Percentiles rank a stretch among this genome's conserved stretches.
Evolutionary conservation across 1,140 invertebrate species (phyloP).

Genomic region (Colletes latitarsis): DNA sequence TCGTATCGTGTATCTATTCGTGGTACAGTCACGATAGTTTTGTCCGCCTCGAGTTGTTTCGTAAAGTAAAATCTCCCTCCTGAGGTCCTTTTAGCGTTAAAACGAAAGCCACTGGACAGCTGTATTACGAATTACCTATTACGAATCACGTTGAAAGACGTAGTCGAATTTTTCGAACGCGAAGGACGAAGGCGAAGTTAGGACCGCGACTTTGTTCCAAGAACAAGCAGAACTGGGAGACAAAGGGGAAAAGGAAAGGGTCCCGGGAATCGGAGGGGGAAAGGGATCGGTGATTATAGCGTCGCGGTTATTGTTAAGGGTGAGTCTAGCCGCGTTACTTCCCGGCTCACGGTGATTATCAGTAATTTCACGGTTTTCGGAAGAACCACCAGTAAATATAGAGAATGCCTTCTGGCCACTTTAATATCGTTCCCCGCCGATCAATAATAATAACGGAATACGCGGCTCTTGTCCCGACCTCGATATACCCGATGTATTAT

Average conservation of each 20-base stretch:
- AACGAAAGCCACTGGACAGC: no score
- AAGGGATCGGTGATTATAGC: slow-evolving; percentile 55
- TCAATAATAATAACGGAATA: slow-evolving; percentile 80
- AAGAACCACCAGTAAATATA: slow-evolving; percentile 76
- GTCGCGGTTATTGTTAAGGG: slow-evolving; percentile 66
- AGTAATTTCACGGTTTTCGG: slow-evolving; percentile 79
- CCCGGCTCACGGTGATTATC: slow-evolving; percentile 73
- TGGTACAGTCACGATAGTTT: no score
- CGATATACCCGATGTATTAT: slow-evolving; percentile 75
- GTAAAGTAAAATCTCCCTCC: no score
- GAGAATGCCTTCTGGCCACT: slow-evolving; percentile 71
- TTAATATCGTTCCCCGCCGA: slow-evolving; percentile 76
- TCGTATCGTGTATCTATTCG: no score
- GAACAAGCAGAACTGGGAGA: neutral
- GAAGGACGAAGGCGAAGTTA: slow-evolving; percentile 7
- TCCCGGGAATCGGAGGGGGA: neutral
- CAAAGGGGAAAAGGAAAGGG: slow-evolving; percentile 6
- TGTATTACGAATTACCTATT: no score
- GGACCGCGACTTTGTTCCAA: neutral
- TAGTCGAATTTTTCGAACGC: no score
- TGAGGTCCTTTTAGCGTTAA: no score
- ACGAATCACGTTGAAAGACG: no score
- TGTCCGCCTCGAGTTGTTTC: no score
- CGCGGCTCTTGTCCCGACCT: slow-evolving; percentile 67
- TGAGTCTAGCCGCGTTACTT: slow-evolving; percentile 59